Percentiles rank a stretch among this genome's conserved stretches.
Evolutionary conservation across 2,888 invertebrate species (phyloP).

Genomic region (Julus scanicus): DNA sequence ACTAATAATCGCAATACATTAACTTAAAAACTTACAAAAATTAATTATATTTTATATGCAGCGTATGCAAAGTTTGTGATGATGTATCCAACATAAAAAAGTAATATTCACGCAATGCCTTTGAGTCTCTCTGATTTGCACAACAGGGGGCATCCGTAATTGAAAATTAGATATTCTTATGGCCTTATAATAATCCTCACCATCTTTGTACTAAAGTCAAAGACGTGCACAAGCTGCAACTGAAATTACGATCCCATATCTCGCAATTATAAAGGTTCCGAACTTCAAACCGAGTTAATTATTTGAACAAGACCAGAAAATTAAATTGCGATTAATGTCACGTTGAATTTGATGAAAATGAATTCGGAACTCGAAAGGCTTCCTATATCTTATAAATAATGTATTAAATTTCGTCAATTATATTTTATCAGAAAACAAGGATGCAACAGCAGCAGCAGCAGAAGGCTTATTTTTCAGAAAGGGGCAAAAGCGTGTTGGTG

Average conservation of each 20-base stretch:
- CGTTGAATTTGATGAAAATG: conserved; percentile 7
- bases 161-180: neutral
- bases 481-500: neutral
- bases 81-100: neutral
- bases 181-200: neutral
- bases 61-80: neutral
- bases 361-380: neutral
- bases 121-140: neutral
- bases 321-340: conserved; percentile 5
- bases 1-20: too few species aligned
- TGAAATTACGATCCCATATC: neutral
- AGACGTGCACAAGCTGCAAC: neutral
- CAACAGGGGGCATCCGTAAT: neutral
- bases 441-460: neutral
- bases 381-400: neutral
- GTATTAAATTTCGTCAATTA: neutral
- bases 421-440: neutral
- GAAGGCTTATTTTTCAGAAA: neutral
- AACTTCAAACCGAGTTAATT: neutral
- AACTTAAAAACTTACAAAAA: too few species aligned
- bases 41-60: too few species aligned
- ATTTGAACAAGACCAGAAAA: neutral
- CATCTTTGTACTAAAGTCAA: neutral
- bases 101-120: neutral
- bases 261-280: neutral